Conservation (phyloP, 2,113 vertebrate species). For the Lampris incognitus region DNA sequence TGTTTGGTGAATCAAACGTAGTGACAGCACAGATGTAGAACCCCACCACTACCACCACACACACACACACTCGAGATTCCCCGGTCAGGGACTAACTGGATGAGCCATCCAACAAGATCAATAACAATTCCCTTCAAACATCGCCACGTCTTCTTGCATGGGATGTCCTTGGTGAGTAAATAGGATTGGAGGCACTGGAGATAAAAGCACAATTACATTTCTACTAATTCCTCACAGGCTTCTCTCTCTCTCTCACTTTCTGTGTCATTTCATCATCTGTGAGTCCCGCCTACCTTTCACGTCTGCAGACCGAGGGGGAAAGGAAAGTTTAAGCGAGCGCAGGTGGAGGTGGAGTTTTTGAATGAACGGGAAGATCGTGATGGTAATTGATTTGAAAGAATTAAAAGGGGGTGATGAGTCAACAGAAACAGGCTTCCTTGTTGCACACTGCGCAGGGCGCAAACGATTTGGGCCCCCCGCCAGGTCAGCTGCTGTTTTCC, state of each 20-base stretch:
- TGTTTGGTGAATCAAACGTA: too few species aligned
- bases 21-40: too few species aligned
- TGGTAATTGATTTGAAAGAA: conserved; percentile 2
- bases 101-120: conserved; percentile 52
- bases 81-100: conserved; percentile 29
- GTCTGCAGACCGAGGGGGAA: conserved; percentile 13
- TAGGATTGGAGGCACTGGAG: conserved; percentile 35
- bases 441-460: conserved; percentile 33
- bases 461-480: conserved; percentile 9
- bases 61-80: not conserved
- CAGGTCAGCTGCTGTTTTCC: not conserved
- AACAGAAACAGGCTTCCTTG: conserved; percentile 21
- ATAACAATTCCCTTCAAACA: conserved; percentile 51
- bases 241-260: conserved; percentile 53
- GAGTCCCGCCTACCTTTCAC: conserved; percentile 39
- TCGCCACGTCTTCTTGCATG: conserved; percentile 41
- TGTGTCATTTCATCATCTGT: conserved; percentile 55
- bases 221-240: conserved; percentile 50
- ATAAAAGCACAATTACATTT: conserved; percentile 56
- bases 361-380: conserved; percentile 8
- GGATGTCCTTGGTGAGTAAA: conserved; percentile 43
- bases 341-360: not conserved
- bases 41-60: too few species aligned
- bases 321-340: not conserved
- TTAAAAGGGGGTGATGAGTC: conserved; percentile 10